Evolutionary conservation across 2,888 invertebrate genomes (phyloP).

Genomic region (Peribatodes rhomboidaria): DNA sequence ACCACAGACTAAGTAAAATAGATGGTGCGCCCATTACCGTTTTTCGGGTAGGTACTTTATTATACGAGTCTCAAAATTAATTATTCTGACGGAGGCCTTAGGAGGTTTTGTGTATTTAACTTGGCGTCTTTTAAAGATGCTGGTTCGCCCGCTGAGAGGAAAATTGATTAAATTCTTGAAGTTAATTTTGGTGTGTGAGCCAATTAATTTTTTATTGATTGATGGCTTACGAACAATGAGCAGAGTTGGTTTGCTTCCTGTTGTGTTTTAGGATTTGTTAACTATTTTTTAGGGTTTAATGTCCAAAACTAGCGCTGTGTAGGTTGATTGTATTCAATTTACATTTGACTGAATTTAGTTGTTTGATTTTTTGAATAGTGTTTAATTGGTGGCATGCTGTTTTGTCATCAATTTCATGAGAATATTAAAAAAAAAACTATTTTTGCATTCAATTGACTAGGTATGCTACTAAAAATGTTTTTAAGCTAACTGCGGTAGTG

Average conservation of each 20-base stretch:
- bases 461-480: too few species aligned
- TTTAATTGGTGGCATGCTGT: too few species aligned
- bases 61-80: slow-evolving; percentile 49
- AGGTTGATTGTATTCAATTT: too few species aligned
- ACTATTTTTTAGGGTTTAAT: too few species aligned
- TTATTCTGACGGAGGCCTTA: slow-evolving; percentile 44
- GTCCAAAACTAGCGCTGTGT: too few species aligned
- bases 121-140: slow-evolving; percentile 35
- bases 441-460: too few species aligned
- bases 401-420: too few species aligned
- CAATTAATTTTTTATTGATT: slow-evolving; percentile 3
- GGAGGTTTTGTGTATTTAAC: slow-evolving; percentile 43
- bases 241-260: background rate
- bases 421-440: too few species aligned
- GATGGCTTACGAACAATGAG: background rate
- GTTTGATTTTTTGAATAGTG: too few species aligned
- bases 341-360: too few species aligned
- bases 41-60: slow-evolving; percentile 48
- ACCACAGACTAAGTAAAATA: slow-evolving; percentile 42
- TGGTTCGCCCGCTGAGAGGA: background rate
- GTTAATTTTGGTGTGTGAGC: slow-evolving; percentile 12
- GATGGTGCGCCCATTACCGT: slow-evolving; percentile 47
- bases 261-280: background rate
- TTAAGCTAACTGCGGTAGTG: too few species aligned
- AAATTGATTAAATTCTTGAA: slow-evolving; percentile 15